phyloP scores from a whole-genome alignment of 2,113 vertebrate species.

The Brachypteracias leptosomus region DNA sequence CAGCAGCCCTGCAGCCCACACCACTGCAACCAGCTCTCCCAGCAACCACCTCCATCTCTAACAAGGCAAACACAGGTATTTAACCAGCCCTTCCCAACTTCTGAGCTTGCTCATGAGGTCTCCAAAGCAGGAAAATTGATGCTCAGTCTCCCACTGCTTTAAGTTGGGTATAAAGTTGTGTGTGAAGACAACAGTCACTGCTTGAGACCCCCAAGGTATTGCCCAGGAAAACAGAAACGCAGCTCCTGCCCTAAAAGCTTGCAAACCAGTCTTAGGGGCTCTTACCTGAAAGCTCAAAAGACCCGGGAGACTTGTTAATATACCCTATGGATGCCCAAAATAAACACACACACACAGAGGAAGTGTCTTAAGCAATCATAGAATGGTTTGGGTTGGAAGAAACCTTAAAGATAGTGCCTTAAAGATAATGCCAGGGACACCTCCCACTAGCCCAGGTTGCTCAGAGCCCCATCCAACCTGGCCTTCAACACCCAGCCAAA shows the following conservation, averaged over 20 bases:
- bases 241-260: neutral
- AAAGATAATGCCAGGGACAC: no score
- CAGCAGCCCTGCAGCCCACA: neutral
- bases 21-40: accelerated
- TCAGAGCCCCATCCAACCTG: neutral
- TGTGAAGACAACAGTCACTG: accelerated
- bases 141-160: neutral
- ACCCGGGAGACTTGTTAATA: neutral
- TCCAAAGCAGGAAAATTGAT: accelerated
- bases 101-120: neutral
- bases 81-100: neutral
- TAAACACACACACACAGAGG: accelerated
- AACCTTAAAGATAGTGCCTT: no score
- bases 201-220: accelerated
- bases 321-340: neutral
- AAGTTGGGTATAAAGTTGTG: accelerated
- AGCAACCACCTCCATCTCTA: accelerated
- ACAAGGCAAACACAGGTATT: neutral
- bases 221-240: accelerated
- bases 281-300: neutral
- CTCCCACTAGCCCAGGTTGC: neutral
- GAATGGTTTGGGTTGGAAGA: neutral
- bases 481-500: neutral
- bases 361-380: accelerated
- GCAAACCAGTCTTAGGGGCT: neutral